Conservation (phyloP, 1,140 invertebrate genomes). For the Anthonomus grandis region DNA sequence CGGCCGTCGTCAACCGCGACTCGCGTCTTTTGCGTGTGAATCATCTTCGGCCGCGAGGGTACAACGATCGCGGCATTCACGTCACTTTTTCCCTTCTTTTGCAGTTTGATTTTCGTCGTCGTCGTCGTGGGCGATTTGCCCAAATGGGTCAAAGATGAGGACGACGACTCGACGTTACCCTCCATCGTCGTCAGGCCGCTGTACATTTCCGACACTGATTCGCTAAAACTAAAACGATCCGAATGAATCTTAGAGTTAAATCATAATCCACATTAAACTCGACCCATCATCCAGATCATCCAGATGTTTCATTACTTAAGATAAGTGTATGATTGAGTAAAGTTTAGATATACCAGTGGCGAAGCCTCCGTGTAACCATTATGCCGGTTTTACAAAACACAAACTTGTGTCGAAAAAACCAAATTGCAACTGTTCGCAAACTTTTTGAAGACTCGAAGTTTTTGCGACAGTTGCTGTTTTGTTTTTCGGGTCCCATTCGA, state of each 20-base stretch:
- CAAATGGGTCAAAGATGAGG: constrained; percentile 4
- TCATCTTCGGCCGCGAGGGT: constrained; percentile 64
- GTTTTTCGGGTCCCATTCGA: too few relatives aligned
- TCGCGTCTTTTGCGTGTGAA: constrained; percentile 65
- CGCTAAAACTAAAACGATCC: constrained; percentile 18
- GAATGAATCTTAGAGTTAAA: neutral
- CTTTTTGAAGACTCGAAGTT: too few relatives aligned
- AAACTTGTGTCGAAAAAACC: too few relatives aligned
- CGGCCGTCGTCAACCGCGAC: constrained; percentile 55
- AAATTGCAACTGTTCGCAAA: too few relatives aligned
- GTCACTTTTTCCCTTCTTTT: constrained; percentile 48
- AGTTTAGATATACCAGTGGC: too few relatives aligned
- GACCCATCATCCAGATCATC: too few relatives aligned
- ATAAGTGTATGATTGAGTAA: too few relatives aligned
- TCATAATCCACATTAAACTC: too few relatives aligned
- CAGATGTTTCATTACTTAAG: too few relatives aligned
- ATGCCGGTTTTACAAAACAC: too few relatives aligned
- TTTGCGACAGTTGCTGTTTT: too few relatives aligned
- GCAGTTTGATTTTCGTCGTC: constrained; percentile 35
- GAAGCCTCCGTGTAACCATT: too few relatives aligned
- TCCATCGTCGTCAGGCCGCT: constrained; percentile 15
- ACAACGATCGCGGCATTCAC: constrained; percentile 36
- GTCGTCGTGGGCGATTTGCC: constrained; percentile 32
- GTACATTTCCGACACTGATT: constrained; percentile 23
- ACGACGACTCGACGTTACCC: constrained; percentile 10